Base-by-base conservation (phyloP, 2,888 invertebrate species). In the Eilema depressum region DNA sequence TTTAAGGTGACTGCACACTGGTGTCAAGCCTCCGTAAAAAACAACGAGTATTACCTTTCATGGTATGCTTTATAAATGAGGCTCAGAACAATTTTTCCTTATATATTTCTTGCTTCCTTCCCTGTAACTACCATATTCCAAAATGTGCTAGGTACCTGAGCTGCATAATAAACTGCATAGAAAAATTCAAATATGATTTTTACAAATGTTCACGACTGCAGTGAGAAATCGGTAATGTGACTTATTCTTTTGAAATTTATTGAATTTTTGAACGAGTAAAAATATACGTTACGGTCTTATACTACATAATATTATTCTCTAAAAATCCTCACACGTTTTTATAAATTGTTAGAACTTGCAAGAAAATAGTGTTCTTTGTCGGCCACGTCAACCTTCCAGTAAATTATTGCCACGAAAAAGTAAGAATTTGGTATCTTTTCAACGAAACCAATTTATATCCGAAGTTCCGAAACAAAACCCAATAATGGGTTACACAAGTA, bases 1-100 rank as follows among this genome's bases (percentile, higher is more conserved):
- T 80, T 85, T 80, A 76, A 83, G 81, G 69, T 14, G 37, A 67
- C 30, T 76, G 20, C 74, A 80, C 78, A 83, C 75, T 71, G 23
- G 61, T 69, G 65, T 69, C 60, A 41, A 30, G 26, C 57, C 23
- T 26, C 25, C 25, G 2, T 17, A 17, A 8, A 12, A 2, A 14
- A 33, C 17, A 23, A 57, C 10, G 10, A 25, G 12, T 1, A 25
- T 57, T n/a, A 53, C n/a, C 53, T 53, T n/a, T 10, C 53, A 53
- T 53, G 53, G n/a, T 53, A 20, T 47, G 10, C 20, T 2, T 53
- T 53, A n/a, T 53, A n/a, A 53, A n/a, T n/a, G n/a, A 4, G 47
- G 47, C 47, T 5, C 47, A 47, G 20, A 47, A 53, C 53, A 53
- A 53, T 53, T 53, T n/a, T 53, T 53, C n/a, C n/a, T 53, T 10